Base-by-base conservation (phyloP, 2,888 invertebrate species). In the Erynnis tages region DNA sequence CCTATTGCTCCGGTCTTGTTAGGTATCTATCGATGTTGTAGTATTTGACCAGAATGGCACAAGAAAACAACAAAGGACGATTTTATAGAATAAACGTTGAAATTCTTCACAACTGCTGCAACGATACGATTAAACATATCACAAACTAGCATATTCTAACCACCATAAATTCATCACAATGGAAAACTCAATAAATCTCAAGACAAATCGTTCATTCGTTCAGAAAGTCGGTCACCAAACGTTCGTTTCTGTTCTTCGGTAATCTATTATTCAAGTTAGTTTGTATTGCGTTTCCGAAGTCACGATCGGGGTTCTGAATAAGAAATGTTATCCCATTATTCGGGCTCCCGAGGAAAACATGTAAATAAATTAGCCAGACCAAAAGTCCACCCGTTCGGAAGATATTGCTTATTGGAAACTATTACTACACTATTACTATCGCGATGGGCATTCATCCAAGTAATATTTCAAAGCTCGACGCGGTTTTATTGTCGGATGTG, bases 361-460 rank as follows among this genome's bases (percentile, higher is more conserved):
- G 60, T 75, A 73, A 70, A 76, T 71, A 74, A 70, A 72, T 75
- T 72, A 71, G 62, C 60, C 48, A 58, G 58, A 58, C 66, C 65
- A 63, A 67, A 70, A 69, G 63, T 63, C 63, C 63, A 55, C 54
- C 61, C 72, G 58, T 59, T 69, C 56, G 78, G 70, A 80, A 80
- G 74, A 73, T 73, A 81, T 78, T 78, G 79, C 76, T 79, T 79
- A 80, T 81, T 77, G 77, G 67, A 71, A 75, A 75, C 76, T 74
- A 76, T 74, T 72, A 75, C 63, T 60, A 61, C 63, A 54, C 60
- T 52, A 68, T 73, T 62, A 66, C 65, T 61, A 61, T 62, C 57
- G 55, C 58, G 61, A 66, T 59, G 70, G 66, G 66, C 68, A 71
- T 56, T 62, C 68, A 62, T 63, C 70, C 71, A 65, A 62, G 66